Conservation (phyloP, 2,888 invertebrate species). For the Anaspis maculata region DNA sequence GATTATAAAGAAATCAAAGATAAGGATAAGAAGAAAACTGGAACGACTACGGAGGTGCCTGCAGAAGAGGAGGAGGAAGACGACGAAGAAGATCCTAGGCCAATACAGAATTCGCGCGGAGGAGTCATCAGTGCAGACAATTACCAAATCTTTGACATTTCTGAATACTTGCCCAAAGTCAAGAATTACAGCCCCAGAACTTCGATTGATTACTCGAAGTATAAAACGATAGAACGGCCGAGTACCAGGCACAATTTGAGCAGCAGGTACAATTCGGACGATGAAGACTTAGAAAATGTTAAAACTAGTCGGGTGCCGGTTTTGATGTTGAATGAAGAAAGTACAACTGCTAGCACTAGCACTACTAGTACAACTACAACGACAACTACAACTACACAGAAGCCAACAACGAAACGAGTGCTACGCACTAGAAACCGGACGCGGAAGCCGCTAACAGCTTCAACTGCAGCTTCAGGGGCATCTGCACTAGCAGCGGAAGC, state of each 20-base stretch:
- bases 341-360: slow-evolving; percentile 1
- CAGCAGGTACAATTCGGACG: slow-evolving; percentile 26
- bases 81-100: slow-evolving; percentile 19
- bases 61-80: slow-evolving; percentile 20
- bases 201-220: slow-evolving; percentile 37
- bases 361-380: slow-evolving; percentile 11
- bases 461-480: slow-evolving; percentile 14
- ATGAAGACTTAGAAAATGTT: slow-evolving; percentile 12
- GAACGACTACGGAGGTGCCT: slow-evolving; percentile 20
- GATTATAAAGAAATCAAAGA: slow-evolving; percentile 34
- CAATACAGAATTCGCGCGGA: slow-evolving; percentile 32
- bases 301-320: slow-evolving; percentile 8
- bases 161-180: slow-evolving; percentile 34
- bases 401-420: slow-evolving; percentile 13
- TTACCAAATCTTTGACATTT: slow-evolving; percentile 35
- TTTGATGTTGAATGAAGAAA: neutral
- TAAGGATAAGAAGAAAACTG: slow-evolving; percentile 18
- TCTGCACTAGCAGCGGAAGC: slow-evolving; percentile 7
- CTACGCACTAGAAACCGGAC: slow-evolving; percentile 6
- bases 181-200: slow-evolving; percentile 33
- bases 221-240: slow-evolving; percentile 36
- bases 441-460: slow-evolving; percentile 12
- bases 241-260: slow-evolving; percentile 23
- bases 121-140: slow-evolving; percentile 17
- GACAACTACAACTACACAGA: slow-evolving; percentile 13